Percentiles rank a stretch among this genome's conserved stretches.
Evolutionary conservation across 2,113 vertebrate species (phyloP).

Genomic region (Serinus canaria): DNA sequence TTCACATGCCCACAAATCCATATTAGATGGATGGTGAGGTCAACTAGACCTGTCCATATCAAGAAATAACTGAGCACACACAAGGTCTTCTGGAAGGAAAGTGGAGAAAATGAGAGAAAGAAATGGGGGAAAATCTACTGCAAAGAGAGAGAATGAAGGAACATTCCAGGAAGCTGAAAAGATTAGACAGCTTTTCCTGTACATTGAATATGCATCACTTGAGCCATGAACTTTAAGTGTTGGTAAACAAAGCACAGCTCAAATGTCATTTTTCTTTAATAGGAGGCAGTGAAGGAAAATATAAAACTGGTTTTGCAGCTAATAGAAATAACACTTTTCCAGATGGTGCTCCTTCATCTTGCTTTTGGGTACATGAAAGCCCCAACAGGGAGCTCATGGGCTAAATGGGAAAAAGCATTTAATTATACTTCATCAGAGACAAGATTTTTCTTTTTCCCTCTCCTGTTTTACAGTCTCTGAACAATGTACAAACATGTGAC

Average conservation of each 20-base stretch:
- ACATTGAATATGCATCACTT: background rate
- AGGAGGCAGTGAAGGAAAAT: background rate
- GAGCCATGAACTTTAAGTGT: background rate
- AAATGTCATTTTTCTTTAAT: background rate
- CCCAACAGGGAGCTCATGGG: background rate
- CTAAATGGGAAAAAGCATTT: background rate
- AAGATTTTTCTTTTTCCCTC: background rate
- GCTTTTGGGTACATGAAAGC: background rate
- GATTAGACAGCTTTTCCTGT: background rate
- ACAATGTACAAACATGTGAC: background rate
- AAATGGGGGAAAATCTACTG: background rate
- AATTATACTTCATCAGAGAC: background rate
- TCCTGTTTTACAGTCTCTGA: background rate
- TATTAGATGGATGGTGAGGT: background rate
- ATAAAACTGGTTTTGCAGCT: background rate
- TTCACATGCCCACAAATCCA: background rate
- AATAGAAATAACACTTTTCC: background rate
- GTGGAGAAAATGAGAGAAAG: background rate
- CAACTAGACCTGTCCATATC: background rate
- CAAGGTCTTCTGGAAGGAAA: background rate
- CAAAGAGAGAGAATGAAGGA: background rate
- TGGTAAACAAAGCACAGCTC: background rate
- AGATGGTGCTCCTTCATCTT: background rate
- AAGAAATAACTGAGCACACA: background rate
- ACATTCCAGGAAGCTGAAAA: background rate